phyloP scores from a whole-genome alignment of 2,888 invertebrate genomes.

The Aspidiotus rigidus region DNA sequence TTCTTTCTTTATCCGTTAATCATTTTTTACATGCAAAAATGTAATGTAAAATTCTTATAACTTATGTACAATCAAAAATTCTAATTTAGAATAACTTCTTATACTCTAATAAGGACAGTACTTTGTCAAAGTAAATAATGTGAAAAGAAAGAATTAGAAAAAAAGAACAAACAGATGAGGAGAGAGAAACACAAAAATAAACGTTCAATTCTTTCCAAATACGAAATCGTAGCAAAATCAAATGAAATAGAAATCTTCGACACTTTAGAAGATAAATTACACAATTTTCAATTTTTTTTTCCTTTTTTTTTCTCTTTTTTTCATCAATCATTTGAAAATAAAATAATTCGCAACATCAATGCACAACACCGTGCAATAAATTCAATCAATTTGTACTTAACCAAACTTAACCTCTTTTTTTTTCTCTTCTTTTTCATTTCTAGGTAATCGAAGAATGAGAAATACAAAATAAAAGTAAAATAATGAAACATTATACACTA shows the following conservation, averaged over 20 bases:
- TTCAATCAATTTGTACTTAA: slow-evolving; percentile 7
- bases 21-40: slow-evolving; percentile 29
- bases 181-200: slow-evolving; percentile 8
- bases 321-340: background rate
- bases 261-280: no score
- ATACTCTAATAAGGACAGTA: slow-evolving; percentile 15
- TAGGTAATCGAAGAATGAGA: background rate
- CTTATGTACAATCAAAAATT: slow-evolving; percentile 24
- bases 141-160: background rate
- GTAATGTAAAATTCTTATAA: slow-evolving; percentile 21
- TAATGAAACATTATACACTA: background rate
- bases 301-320: background rate
- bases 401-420: background rate
- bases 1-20: slow-evolving; percentile 23
- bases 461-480: background rate
- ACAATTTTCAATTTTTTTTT: no score
- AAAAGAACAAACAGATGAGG: background rate
- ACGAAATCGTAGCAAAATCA: background rate
- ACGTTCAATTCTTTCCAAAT: slow-evolving; percentile 11
- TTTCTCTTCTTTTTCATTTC: no score
- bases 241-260: no score
- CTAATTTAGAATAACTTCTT: slow-evolving; percentile 29
- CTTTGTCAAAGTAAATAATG: slow-evolving; percentile 6
- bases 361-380: slow-evolving; percentile 5
- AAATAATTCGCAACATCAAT: background rate